A percentile compares a stretch with the other conserved stretches of the same genome.
phyloP scores from a whole-genome alignment of 2,113 vertebrate genomes.

The Serinus canaria region DNA sequence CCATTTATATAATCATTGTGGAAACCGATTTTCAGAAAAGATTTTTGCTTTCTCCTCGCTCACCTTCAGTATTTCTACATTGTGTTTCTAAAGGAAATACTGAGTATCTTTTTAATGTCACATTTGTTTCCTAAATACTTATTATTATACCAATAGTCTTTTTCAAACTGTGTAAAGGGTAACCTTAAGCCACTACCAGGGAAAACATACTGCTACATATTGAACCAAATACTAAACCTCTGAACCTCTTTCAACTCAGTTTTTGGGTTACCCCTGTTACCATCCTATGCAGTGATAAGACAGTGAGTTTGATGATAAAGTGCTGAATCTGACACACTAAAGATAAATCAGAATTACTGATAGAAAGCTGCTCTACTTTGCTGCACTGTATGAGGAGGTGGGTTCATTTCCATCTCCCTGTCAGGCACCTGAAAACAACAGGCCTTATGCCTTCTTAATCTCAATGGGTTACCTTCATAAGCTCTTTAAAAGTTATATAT shows the following conservation, averaged over 20 bases:
- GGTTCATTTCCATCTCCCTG: conserved; percentile 48
- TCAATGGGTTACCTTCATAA: conserved; percentile 56
- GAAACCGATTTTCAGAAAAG: neutral
- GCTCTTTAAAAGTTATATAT: conserved; percentile 73
- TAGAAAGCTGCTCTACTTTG: conserved; percentile 46
- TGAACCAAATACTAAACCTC: conserved; percentile 2
- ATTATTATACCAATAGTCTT: neutral
- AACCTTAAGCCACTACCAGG: neutral
- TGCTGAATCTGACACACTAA: conserved; percentile 49
- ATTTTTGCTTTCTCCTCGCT: neutral
- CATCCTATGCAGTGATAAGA: conserved; percentile 54
- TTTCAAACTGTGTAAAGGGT: neutral
- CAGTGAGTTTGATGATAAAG: conserved; percentile 53
- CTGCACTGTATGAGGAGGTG: conserved; percentile 16
- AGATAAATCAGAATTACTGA: conserved; percentile 70
- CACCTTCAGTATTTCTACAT: neutral
- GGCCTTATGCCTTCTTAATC: conserved; percentile 61
- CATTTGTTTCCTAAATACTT: neutral
- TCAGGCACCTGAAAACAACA: conserved; percentile 60
- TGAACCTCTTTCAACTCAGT: conserved; percentile 25
- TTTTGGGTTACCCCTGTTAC: conserved; percentile 39
- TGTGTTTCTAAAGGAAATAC: neutral
- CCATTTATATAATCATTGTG: neutral
- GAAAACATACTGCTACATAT: neutral
- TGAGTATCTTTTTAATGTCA: neutral